Percentiles rank a stretch among this genome's conserved stretches.
These are phyloP conservation scores for Tenrec ecaudatus DNA, from an alignment of 2,113 vertebrate species.

Conservation along the genomic window DNA sequence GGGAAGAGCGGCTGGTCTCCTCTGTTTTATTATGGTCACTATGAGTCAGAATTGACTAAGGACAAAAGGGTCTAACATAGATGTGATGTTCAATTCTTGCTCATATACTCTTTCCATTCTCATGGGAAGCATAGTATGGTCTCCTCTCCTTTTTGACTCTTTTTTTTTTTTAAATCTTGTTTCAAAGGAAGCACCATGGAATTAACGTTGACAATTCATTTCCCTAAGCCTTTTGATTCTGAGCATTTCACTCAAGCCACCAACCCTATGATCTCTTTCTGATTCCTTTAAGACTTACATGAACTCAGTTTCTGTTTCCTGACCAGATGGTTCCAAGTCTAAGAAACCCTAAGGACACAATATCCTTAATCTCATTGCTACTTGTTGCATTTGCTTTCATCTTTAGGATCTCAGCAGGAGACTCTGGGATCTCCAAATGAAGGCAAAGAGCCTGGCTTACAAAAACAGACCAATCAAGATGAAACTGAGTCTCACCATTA, in stretches of 20 bases:
- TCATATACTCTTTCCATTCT: background rate
- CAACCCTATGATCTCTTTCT: background rate
- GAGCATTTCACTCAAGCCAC: background rate
- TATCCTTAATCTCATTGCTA: background rate
- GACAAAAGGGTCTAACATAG: background rate
- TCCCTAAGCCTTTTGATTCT: conserved; percentile 23
- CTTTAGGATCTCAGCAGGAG: background rate
- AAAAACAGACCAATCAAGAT: background rate
- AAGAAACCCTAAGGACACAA: background rate
- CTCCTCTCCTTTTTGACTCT: background rate
- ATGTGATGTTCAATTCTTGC: background rate
- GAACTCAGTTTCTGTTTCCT: background rate
- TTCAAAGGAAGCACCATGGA: background rate
- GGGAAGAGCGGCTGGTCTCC: background rate
- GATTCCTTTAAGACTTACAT: background rate
- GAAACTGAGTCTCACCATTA: background rate
- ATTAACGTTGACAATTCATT: background rate
- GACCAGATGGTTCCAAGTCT: background rate
- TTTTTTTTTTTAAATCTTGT: background rate
- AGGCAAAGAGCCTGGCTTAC: background rate
- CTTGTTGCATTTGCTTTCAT: background rate
- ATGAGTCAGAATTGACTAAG: background rate
- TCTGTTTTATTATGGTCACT: background rate
- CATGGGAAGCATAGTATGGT: background rate
- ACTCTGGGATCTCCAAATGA: background rate